Evolutionary conservation across 1,140 invertebrate genomes (phyloP).

Genomic region (Cryptotermes secundus): DNA sequence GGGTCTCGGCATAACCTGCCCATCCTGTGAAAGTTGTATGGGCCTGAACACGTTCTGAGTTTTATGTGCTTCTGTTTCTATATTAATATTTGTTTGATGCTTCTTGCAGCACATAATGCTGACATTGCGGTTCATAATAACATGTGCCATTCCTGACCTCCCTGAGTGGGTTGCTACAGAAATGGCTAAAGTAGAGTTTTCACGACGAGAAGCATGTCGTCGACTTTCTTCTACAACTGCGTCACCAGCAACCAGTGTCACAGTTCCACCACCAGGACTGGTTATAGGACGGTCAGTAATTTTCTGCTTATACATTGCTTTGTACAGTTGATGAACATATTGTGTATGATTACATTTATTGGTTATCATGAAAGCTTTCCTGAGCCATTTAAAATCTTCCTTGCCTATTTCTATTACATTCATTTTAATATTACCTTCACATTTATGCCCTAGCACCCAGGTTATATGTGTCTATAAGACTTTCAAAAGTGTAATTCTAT

Average conservation of each 20-base stretch:
- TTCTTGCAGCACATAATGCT: conserved; percentile 82
- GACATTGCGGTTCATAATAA: conserved; percentile 74
- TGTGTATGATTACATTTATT: too few species aligned
- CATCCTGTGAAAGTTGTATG: too few species aligned
- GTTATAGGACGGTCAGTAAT: conserved; percentile 44
- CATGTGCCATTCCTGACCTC: conserved; percentile 86
- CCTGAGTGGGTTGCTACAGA: conserved; percentile 88
- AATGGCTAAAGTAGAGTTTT: conserved; percentile 82
- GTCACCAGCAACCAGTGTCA: conserved; percentile 48
- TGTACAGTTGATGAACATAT: too few species aligned
- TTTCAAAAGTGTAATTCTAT: too few species aligned
- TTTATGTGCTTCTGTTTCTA: neutral
- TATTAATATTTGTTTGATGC: neutral
- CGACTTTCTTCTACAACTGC: conserved; percentile 47
- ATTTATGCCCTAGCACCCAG: too few species aligned
- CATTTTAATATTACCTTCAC: too few species aligned
- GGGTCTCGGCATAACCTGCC: too few species aligned
- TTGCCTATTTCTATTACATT: too few species aligned
- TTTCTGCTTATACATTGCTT: neutral
- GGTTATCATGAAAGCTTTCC: too few species aligned
- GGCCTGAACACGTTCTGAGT: too few species aligned
- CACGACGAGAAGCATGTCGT: conserved; percentile 67
- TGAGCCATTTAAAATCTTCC: too few species aligned
- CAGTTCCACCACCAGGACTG: conserved; percentile 45
- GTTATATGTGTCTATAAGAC: too few species aligned